Evolutionary conservation across 2,797 vertebrate genomes (phyloP), one percentile per base, ranked within the genome.

Genomic region (Pangasius macronema): DNA sequence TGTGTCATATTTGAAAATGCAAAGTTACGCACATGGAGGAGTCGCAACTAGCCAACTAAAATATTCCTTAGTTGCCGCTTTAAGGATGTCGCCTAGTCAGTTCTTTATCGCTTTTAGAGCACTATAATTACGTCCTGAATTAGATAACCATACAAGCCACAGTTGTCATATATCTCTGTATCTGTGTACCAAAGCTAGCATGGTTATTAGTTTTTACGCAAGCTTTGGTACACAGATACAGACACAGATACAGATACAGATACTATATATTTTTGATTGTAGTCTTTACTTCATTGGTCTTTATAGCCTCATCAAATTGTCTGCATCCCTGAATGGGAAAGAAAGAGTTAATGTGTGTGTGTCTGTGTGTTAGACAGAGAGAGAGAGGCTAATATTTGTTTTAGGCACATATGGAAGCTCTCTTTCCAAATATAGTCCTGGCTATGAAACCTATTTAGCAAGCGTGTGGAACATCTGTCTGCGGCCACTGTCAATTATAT

Each of bases 341-440:
- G 22, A 42, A 86, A 70, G 24, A 30, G 22, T 86, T 80, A 67
- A n/a, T 59, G 30, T 51, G 59, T 57, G 63, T 24, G 75, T 73
- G 6, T 81, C 18, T 81, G 61, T 72, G 39, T 51, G 18, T 68
- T 20, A 61, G 88, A 85, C 27, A 14, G 51, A 27, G 67, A 49
- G 3, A 77, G 73, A 51, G 88, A 86, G 87, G 49, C 89, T 94
- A 91, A 90, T 91, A 88, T 92, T 89, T 89, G 88, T 90, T 85
- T 84, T 87, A 87, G 88, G 79, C 39, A 33, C 79, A 73, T 82
- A 76, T 85, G 86, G 88, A 90, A 84, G 91, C 91, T 92, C 82
- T 88, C 89, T 22, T 86, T 90, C 86, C 88, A 42, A 88, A 59
- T 84, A 22, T 85, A 46, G 59, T 65, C 88, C 90, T 72, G n/a